Percentiles rank a stretch among this genome's conserved stretches.
Evolutionary conservation across 2,797 vertebrate species (phyloP).

Genomic region (Parambassis ranga): DNA sequence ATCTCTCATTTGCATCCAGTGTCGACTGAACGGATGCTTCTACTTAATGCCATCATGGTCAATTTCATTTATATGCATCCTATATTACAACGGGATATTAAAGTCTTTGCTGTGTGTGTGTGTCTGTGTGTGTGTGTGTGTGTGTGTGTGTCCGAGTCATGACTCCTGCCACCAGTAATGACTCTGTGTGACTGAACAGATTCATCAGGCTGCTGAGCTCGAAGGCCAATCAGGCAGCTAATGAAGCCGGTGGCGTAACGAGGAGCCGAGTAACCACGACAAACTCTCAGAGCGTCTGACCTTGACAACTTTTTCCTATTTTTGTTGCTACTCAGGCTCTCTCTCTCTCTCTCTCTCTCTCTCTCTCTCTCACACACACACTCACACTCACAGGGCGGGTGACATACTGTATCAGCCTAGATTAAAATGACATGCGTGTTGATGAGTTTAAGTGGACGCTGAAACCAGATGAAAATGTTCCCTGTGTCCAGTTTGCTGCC

Average conservation of each 20-base stretch:
- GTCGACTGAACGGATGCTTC: neutral
- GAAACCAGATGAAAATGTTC: no score
- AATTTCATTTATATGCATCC: neutral
- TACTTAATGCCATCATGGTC: conserved; percentile 6
- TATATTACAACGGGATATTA: neutral
- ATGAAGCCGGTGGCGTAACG: conserved; percentile 38
- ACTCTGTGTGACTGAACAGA: conserved; percentile 22
- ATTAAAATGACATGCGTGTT: no score
- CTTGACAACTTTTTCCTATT: conserved; percentile 31
- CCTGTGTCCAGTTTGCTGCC: no score
- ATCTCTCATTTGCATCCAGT: conserved; percentile 31
- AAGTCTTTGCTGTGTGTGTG: neutral
- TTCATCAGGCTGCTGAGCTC: conserved; percentile 40
- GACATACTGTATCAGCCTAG: no score
- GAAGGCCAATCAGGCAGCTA: conserved; percentile 45
- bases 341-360: neutral
- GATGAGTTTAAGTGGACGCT: no score
- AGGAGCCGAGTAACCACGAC: conserved; percentile 25
- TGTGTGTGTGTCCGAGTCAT: neutral
- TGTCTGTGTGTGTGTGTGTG: neutral
- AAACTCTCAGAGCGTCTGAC: conserved; percentile 29
- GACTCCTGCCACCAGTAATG: conserved; percentile 21
- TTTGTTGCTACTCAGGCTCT: neutral
- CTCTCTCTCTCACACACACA: neutral
- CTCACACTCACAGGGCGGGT: neutral